phyloP scores from a whole-genome alignment of 2,113 vertebrate species.

The Puffinus mauretanicus region DNA sequence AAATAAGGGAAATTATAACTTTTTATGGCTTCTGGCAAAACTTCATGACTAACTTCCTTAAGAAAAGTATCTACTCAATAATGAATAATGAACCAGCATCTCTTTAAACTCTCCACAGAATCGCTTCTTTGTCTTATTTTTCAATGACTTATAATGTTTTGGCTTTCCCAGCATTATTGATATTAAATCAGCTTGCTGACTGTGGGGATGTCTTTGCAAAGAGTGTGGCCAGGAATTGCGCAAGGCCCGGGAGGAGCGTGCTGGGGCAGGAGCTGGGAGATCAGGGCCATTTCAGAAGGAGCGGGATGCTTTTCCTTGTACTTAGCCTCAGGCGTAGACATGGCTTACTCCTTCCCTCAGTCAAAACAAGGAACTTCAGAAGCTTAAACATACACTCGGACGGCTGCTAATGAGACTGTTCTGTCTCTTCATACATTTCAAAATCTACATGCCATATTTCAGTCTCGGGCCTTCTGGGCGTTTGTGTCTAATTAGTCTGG shows the following conservation, averaged over 20 bases:
- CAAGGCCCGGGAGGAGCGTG: background rate
- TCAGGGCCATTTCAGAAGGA: accelerated
- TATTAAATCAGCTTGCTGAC: background rate
- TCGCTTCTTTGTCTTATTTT: background rate
- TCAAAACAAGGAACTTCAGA: background rate
- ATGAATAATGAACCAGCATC: background rate
- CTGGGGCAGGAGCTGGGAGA: background rate
- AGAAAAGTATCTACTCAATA: background rate
- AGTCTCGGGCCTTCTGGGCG: background rate
- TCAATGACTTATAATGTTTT: background rate
- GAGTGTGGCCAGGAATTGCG: background rate
- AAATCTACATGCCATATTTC: conserved; percentile 6
- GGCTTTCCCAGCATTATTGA: background rate
- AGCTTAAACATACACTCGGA: background rate
- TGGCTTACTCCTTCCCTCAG: background rate
- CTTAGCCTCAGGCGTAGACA: background rate
- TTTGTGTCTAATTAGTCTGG: conserved; percentile 48
- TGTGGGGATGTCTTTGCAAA: background rate
- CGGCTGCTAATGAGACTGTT: conserved; percentile 21
- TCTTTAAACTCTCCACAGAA: background rate
- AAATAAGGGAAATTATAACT: background rate
- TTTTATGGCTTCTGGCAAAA: conserved; percentile 5
- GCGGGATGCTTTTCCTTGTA: background rate
- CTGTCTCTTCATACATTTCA: conserved; percentile 1
- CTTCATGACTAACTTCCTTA: background rate